Evolutionary conservation across 2,888 invertebrate genomes (phyloP), one percentile per base, ranked within the genome.

Genomic region (Artemia sinica): DNA sequence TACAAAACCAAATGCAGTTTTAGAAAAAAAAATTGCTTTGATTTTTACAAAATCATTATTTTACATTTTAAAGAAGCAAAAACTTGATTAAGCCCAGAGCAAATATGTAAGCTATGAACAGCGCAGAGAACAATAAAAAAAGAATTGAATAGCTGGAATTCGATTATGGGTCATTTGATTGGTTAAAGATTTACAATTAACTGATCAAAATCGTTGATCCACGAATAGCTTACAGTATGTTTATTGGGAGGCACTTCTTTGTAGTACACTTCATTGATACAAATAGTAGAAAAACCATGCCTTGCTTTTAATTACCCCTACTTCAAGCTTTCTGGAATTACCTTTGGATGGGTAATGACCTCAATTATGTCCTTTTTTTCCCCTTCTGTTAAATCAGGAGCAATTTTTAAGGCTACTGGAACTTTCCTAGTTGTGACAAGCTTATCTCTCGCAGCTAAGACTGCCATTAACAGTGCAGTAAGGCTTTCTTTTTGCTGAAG

Each of bases 381-480:
- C 65, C 84, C 80, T 41, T 81, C 76, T 1, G 81, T 84, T 68
- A 97, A 80, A 80, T 98, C 97, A 0, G 97, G 96, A 1, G 96
- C 88, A 69, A 98, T 82, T 81, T 98, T 98, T 0, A 98, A 78
- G n/a, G 96, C 79, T n/a, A 97, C 77, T 0, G 92, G 91, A 5
- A 87, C 85, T 72, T 82, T 85, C 8, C 77, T 80, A 3, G 77
- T 75, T 0, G 73, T 72, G 48, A 77, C 73, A 9, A 85, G 76
- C 9, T 77, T 76, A 73, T 84, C 79, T 74, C 86, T 82, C 0
- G 84, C 81, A 73, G 80, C 78, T 68, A 88, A 82, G 0, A 89
- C 80, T 66, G 79, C 80, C 63, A 77, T 79, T 9, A 96, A 76
- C 11, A 97, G 80, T 71, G 83, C 78, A 73, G 84, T 82, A 6